Percentiles rank a stretch among this genome's conserved stretches.
These are phyloP conservation scores for Aplochiton taeniatus DNA, from an alignment of 2,797 vertebrate species.

Conservation along the genomic window DNA sequence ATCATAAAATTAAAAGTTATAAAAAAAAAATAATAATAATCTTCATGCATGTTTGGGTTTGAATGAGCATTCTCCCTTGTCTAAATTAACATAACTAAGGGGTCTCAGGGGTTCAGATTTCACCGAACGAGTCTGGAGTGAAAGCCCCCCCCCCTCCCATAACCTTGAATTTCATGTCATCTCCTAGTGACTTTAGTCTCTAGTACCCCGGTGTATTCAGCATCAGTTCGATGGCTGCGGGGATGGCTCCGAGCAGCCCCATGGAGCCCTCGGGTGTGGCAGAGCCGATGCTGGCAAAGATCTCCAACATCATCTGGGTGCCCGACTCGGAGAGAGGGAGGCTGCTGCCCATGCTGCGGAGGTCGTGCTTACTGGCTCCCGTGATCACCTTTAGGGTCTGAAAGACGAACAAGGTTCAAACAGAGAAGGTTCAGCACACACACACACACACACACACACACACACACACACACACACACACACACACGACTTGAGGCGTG, in stretches of 20 bases:
- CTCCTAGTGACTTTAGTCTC: neutral
- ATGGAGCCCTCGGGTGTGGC: constrained; percentile 79
- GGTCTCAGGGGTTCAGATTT: no score
- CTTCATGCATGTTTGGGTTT: no score
- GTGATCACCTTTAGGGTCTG: constrained; percentile 90
- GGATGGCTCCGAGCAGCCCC: constrained; percentile 81
- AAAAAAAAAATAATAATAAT: no score
- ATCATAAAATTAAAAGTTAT: no score
- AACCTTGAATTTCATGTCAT: no score
- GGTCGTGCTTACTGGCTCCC: constrained; percentile 80
- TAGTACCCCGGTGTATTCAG: constrained; percentile 81
- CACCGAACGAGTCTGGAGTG: no score
- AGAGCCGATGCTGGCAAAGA: constrained; percentile 89
- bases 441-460: no score
- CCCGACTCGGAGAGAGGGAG: constrained; percentile 76
- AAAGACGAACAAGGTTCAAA: neutral
- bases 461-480: no score
- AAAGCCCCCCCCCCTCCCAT: no score
- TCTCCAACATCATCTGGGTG: constrained; percentile 86
- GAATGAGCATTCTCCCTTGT: no score
- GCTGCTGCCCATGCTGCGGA: constrained; percentile 60
- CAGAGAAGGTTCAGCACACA: neutral
- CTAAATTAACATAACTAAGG: no score
- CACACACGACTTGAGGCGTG: no score
- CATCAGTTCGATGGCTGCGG: constrained; percentile 84